Conservation (phyloP, 2,113 vertebrate genomes). For the Mirounga angustirostris region DNA sequence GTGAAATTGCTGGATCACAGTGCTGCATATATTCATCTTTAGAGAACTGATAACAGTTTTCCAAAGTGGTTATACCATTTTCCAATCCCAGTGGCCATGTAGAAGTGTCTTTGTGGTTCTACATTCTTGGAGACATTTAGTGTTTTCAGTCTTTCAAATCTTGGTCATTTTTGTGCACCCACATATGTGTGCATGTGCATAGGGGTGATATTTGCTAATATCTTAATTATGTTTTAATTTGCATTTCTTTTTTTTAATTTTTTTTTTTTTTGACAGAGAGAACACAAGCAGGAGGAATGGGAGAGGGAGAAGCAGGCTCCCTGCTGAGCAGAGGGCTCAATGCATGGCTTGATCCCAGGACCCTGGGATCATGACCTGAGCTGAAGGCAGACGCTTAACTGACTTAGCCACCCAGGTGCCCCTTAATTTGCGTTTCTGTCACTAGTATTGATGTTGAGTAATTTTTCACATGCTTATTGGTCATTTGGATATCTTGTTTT, state of each 20-base stretch:
- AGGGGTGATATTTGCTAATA: neutral
- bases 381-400: too few species aligned
- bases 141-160: neutral
- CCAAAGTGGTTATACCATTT: neutral
- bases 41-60: neutral
- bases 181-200: fast-evolving
- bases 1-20: neutral
- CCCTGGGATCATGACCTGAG: too few species aligned
- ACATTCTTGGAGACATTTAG: neutral
- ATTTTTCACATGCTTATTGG: neutral
- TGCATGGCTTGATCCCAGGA: too few species aligned
- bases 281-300: too few species aligned
- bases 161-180: neutral
- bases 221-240: neutral
- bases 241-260: neutral
- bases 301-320: too few species aligned
- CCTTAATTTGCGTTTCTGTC: neutral
- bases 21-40: neutral
- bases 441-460: neutral
- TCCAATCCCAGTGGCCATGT: neutral
- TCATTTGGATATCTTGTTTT: neutral
- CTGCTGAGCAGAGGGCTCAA: too few species aligned
- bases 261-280: too few species aligned
- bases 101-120: neutral
- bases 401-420: too few species aligned